Percentiles rank a stretch among this genome's conserved stretches.
Evolutionary conservation across 2,888 invertebrate species (phyloP).

Genomic region (Hydriomena furcata): DNA sequence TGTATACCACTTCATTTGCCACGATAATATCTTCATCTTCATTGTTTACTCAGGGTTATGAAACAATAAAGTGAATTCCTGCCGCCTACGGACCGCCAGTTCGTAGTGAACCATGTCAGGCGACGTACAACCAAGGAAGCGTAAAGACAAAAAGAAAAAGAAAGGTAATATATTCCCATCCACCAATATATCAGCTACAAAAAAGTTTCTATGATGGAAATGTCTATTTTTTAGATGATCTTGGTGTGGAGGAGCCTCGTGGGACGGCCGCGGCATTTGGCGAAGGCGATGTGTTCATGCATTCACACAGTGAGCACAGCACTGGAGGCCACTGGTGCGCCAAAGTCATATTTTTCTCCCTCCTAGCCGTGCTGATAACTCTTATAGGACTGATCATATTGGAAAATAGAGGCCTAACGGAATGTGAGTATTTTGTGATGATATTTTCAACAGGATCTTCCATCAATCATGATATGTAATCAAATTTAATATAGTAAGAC

Average conservation of each 20-base stretch:
- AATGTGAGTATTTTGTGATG: slow-evolving; percentile 84
- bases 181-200: slow-evolving; percentile 5
- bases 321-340: slow-evolving; percentile 94
- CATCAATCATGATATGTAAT: neutral
- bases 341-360: slow-evolving; percentile 90
- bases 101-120: slow-evolving; percentile 88
- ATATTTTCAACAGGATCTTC: neutral
- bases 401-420: slow-evolving; percentile 90
- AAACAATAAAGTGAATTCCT: slow-evolving; percentile 71
- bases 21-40: slow-evolving; percentile 48
- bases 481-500: no score
- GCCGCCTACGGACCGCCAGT: slow-evolving; percentile 73
- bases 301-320: slow-evolving; percentile 89
- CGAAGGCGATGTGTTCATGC: slow-evolving; percentile 89
- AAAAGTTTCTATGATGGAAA: neutral
- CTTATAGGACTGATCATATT: slow-evolving; percentile 90
- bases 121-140: slow-evolving; percentile 93
- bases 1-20: slow-evolving; percentile 45
- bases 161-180: slow-evolving; percentile 84
- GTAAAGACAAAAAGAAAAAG: slow-evolving; percentile 92
- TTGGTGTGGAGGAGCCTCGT: slow-evolving; percentile 72
- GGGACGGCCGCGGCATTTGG: slow-evolving; percentile 75
- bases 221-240: slow-evolving; percentile 67
- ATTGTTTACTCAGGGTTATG: slow-evolving; percentile 80
- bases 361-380: slow-evolving; percentile 88